Percentiles rank a stretch among this genome's conserved stretches.
Evolutionary conservation across 2,113 vertebrate species (phyloP).

Genomic region (Heteronetta atricapilla): DNA sequence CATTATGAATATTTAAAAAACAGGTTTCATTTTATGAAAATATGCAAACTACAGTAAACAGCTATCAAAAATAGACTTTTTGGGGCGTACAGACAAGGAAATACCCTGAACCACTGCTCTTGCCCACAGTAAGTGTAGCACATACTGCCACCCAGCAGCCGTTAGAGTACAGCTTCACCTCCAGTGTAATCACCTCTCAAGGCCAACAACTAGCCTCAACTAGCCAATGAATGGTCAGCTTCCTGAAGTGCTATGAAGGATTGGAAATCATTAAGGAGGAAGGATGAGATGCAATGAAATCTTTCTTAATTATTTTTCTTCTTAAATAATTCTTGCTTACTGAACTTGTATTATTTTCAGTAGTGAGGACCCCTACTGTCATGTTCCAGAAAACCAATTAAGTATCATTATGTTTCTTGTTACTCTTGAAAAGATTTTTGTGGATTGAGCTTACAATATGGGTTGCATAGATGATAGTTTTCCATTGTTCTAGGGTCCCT

Average conservation of each 20-base stretch:
- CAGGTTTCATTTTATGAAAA: background rate
- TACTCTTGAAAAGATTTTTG: background rate
- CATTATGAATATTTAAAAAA: background rate
- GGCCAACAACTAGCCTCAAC: background rate
- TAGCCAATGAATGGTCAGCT: background rate
- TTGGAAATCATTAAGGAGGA: background rate
- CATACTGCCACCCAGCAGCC: background rate
- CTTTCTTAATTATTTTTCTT: background rate
- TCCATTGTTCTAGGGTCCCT: background rate
- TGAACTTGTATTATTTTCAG: background rate
- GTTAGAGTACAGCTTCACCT: background rate
- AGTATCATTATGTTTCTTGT: background rate
- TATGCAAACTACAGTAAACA: background rate
- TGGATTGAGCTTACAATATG: background rate
- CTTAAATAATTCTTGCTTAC: background rate
- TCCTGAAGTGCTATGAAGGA: background rate
- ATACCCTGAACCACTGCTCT: background rate
- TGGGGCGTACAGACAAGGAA: background rate
- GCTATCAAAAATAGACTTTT: background rate
- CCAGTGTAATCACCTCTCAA: background rate
- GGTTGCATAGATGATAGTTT: background rate
- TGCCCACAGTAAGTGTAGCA: background rate
- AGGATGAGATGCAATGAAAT: background rate
- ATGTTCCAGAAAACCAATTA: background rate
- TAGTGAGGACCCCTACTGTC: background rate